phyloP scores from a whole-genome alignment of 37 sponge, comb jelly and placozoan species.

The Chondrosia reniformis region DNA sequence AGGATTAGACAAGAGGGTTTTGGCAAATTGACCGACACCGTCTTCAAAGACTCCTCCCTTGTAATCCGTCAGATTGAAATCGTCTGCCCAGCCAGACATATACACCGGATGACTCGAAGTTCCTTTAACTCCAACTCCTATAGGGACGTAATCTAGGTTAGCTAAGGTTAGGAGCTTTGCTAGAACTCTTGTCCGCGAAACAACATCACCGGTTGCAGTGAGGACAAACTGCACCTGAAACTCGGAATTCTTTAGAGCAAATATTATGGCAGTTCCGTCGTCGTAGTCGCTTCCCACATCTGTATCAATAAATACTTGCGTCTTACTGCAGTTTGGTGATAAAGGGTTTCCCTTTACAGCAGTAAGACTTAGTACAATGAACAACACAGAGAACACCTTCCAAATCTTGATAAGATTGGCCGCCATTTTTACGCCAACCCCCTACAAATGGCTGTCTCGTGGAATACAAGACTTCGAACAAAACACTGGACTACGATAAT shows the following conservation, averaged over 20 bases:
- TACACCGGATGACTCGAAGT: neutral
- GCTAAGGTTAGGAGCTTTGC: constrained; percentile 51
- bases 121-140: constrained; percentile 60
- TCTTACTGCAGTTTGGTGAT: neutral
- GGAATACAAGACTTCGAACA: too few relatives aligned
- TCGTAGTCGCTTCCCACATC: constrained; percentile 72
- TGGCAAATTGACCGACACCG: constrained; percentile 58
- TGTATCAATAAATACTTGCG: constrained; percentile 79
- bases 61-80: constrained; percentile 37
- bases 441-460: too few relatives aligned
- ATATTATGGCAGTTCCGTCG: constrained; percentile 61
- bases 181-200: constrained; percentile 49
- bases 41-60: constrained; percentile 56
- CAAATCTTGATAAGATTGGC: too few relatives aligned
- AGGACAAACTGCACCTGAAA: constrained; percentile 66
- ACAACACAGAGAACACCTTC: too few relatives aligned
- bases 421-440: too few relatives aligned
- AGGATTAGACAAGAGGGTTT: constrained; percentile 17
- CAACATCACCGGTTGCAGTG: constrained; percentile 62
- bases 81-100: constrained; percentile 46
- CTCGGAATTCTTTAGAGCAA: constrained; percentile 38
- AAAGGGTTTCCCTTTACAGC: too few relatives aligned
- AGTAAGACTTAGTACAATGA: too few relatives aligned
- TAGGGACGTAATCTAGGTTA: constrained; percentile 59
- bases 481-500: too few relatives aligned